Percentiles rank a stretch among this genome's conserved stretches.
Evolutionary conservation across 2,888 invertebrate genomes (phyloP).

Genomic region (Operophtera brumata): DNA sequence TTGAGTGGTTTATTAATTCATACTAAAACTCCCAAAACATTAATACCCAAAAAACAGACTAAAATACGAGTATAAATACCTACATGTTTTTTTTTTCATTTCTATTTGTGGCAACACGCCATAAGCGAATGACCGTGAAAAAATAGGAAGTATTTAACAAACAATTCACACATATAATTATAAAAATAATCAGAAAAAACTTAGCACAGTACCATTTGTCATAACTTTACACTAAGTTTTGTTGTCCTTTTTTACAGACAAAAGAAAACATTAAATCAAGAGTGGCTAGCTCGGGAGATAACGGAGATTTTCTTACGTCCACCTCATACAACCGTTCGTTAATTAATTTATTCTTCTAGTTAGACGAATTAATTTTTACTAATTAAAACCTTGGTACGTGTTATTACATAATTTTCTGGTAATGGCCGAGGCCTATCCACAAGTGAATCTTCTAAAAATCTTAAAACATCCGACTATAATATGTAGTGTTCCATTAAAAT

Average conservation of each 20-base stretch:
- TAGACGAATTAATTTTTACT: too few species aligned
- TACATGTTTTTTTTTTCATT: background rate
- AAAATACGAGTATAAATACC: background rate
- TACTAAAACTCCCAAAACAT: too few species aligned
- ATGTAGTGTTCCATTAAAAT: too few species aligned
- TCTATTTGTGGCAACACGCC: background rate
- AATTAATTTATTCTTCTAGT: too few species aligned
- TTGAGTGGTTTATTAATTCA: too few species aligned
- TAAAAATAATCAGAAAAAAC: background rate
- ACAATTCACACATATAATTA: background rate
- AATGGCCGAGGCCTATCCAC: too few species aligned
- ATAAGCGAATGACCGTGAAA: conserved; percentile 3
- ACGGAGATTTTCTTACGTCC: background rate
- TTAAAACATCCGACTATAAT: too few species aligned
- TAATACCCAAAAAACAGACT: too few species aligned
- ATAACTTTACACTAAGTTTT: background rate
- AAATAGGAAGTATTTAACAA: conserved; percentile 7
- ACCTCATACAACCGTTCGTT: background rate
- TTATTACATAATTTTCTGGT: too few species aligned
- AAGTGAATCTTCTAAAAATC: too few species aligned
- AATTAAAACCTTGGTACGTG: too few species aligned
- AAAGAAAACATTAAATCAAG: too few species aligned
- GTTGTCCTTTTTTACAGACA: background rate
- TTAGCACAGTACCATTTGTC: background rate
- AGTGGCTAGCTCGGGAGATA: background rate